Base-by-base conservation (phyloP, 1,140 invertebrate genomes). In the Lamellibrachia luymesi region DNA sequence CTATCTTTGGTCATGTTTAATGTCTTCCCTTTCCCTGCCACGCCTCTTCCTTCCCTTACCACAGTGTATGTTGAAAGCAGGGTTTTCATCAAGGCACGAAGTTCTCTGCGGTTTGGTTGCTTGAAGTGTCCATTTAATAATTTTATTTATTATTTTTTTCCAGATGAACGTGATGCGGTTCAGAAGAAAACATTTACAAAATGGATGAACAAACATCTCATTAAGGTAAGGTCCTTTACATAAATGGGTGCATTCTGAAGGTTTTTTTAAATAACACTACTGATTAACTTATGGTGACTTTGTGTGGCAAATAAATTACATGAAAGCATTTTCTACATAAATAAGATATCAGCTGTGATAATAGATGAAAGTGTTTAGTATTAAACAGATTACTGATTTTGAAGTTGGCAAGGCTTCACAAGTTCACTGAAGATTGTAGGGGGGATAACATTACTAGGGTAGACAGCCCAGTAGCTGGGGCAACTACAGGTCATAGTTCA, bases 171-270 rank as follows among this genome's bases (percentile, higher is more conserved):
- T 97, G 99, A 99, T 97, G 98, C 98, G 95, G 99, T 99, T 96
- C 99, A 99, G 97, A 99, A 99, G 97, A 99, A 99, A 97, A 99
- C 99, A 94, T 99, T 99, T 97, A 99, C 99, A 95, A 99, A 99
- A 98, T 99, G 99, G 99, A 98, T 99, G 97, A 99, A 99, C 97
- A 99, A 99, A 97, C 99, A 99, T 97, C 97, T 99, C 95, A 98
- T 98, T 97, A 99, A 99, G 98, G 99, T 99, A 97, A 98, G 92
- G 91, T 91, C 10, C 22, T 8, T 91, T n/a, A 91, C 51, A 91
- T 38, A 38, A 38, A 38, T 38, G 38, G 49, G 51, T 91, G 91
- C 27, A 25, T 4, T 27, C 51, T 49, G 38, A 51, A 91, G 4
- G 2, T 91, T 91, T 49, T 22, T 91, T 25, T 91, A 8, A 27